Conservation (phyloP, 1,140 invertebrate species). For the Hormaphis cornu region DNA sequence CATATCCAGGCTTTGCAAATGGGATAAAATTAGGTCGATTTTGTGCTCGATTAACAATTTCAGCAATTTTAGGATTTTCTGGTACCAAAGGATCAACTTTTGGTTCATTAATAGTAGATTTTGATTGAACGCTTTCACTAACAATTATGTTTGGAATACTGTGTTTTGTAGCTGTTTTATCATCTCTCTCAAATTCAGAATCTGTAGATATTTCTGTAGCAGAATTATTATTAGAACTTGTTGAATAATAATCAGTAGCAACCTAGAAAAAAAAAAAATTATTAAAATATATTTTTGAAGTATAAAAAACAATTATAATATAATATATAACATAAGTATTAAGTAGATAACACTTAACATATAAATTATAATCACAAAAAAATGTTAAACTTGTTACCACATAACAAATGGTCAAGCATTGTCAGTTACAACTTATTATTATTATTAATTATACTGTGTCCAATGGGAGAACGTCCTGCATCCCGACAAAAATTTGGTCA, state of each 20-base stretch:
- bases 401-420: too few relatives aligned
- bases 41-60: constrained; percentile 28
- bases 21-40: constrained; percentile 40
- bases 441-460: too few relatives aligned
- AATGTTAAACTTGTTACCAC: too few relatives aligned
- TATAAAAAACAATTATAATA: neutral
- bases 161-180: constrained; percentile 55
- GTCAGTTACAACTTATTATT: too few relatives aligned
- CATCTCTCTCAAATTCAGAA: constrained; percentile 78
- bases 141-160: constrained; percentile 53
- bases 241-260: constrained; percentile 52
- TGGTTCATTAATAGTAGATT: constrained; percentile 36
- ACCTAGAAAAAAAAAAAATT: constrained; percentile 47
- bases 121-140: constrained; percentile 58
- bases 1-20: constrained; percentile 54
- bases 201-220: constrained; percentile 85
- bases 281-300: neutral
- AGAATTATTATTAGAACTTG: constrained; percentile 53
- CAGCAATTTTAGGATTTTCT: constrained; percentile 34
- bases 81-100: constrained; percentile 32
- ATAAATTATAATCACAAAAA: too few relatives aligned
- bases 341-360: too few relatives aligned
- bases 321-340: neutral
- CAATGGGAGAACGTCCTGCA: too few relatives aligned
- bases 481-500: too few relatives aligned